Evolutionary conservation across 2,113 vertebrate species (phyloP).

Genomic region (Emberiza fucata): DNA sequence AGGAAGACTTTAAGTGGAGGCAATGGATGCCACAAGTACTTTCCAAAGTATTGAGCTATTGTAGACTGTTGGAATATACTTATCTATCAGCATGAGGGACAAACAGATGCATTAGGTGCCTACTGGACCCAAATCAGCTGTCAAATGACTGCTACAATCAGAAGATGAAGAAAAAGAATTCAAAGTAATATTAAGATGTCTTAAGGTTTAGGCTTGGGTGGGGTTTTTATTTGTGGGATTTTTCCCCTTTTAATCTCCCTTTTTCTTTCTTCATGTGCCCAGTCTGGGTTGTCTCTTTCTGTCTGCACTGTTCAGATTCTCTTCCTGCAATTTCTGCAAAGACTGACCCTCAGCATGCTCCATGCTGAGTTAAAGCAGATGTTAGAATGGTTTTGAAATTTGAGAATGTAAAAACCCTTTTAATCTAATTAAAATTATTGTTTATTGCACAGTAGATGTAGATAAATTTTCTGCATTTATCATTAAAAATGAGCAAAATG

Average conservation of each 20-base stretch:
- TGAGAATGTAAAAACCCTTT: background rate
- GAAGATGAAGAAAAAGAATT: background rate
- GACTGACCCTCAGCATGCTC: background rate
- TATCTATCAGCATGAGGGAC: background rate
- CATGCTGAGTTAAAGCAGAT: background rate
- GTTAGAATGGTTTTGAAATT: background rate
- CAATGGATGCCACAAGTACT: background rate
- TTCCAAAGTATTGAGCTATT: background rate
- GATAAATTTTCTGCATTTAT: background rate
- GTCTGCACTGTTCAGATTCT: background rate
- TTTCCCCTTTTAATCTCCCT: background rate
- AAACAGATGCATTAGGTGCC: background rate
- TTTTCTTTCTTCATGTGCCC: background rate
- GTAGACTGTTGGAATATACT: background rate
- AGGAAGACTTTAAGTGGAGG: background rate
- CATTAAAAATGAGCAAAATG: background rate
- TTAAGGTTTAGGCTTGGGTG: background rate
- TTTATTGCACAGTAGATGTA: background rate
- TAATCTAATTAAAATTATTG: background rate
- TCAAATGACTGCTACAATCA: background rate
- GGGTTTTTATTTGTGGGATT: accelerated
- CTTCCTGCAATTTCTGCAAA: background rate
- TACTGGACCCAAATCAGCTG: background rate
- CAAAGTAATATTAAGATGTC: background rate
- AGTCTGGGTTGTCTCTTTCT: background rate